phyloP scores from a whole-genome alignment of 2,113 vertebrate genomes.

The Gnathonemus longibarbis region DNA sequence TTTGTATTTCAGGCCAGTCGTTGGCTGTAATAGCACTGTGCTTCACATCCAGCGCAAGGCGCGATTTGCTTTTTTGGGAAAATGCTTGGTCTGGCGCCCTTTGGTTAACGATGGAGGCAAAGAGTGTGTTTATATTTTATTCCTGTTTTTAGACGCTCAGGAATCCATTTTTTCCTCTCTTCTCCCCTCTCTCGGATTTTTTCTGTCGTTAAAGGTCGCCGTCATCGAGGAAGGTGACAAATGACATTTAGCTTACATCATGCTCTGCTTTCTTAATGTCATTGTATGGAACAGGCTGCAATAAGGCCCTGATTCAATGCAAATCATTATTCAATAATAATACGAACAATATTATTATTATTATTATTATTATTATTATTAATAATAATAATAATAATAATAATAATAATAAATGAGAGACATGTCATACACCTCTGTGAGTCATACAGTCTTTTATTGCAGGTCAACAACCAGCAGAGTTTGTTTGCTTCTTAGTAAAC shows the following conservation, averaged over 20 bases:
- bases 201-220: slow-evolving; percentile 39
- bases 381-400: not conserved
- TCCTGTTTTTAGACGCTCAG: not conserved
- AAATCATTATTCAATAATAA: not conserved
- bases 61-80: not conserved
- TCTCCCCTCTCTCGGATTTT: slow-evolving; percentile 21
- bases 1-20: not conserved
- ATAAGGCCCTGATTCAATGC: not conserved
- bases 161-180: not conserved
- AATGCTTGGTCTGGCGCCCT: not conserved
- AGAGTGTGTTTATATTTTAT: not conserved
- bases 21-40: not conserved
- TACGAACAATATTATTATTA: not conserved
- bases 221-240: slow-evolving; percentile 34
- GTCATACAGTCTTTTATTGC: not conserved
- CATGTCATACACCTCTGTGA: not conserved
- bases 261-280: not conserved
- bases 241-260: slow-evolving; percentile 25
- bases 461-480: not conserved
- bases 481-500: not conserved
- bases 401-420: not conserved
- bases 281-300: not conserved
- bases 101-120: not conserved
- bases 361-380: too few species aligned
- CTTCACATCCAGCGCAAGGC: not conserved